These are phyloP conservation scores for Nephrotoma guestfalica DNA, from an alignment of 2,888 invertebrate species.

Conservation along the genomic window DNA sequence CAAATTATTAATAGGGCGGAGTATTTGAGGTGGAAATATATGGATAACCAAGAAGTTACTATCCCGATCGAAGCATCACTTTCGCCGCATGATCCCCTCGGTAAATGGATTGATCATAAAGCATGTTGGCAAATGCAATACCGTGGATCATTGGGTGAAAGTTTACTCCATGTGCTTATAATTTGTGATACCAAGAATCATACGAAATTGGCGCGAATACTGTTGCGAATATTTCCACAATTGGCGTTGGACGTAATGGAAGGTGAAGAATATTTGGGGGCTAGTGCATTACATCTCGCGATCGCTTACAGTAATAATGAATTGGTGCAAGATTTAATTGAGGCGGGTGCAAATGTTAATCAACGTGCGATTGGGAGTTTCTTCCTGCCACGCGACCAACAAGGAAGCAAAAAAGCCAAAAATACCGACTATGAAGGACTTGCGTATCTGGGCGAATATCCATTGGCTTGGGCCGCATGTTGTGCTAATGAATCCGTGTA, in stretches of 20 bases:
- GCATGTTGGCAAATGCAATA: slow-evolving; percentile 98
- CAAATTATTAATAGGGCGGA: slow-evolving; percentile 76
- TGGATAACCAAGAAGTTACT: slow-evolving; percentile 70
- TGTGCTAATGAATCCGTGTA: slow-evolving; percentile 95
- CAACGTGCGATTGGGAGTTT: slow-evolving; percentile 93
- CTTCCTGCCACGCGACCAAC: slow-evolving; percentile 91
- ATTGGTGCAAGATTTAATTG: slow-evolving; percentile 81
- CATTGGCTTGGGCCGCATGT: slow-evolving; percentile 94
- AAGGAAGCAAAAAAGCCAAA: slow-evolving; percentile 57
- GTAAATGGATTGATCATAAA: slow-evolving; percentile 79
- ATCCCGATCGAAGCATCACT: slow-evolving; percentile 76
- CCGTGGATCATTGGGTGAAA: slow-evolving; percentile 89
- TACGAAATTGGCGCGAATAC: slow-evolving; percentile 60
- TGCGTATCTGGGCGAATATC: slow-evolving; percentile 95
- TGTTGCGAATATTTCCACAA: slow-evolving; percentile 83
- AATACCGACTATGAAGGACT: slow-evolving; percentile 91
- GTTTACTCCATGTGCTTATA: slow-evolving; percentile 83
- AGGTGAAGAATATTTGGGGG: slow-evolving; percentile 93
- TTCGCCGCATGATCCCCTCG: slow-evolving; percentile 72
- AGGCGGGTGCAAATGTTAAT: slow-evolving; percentile 81
- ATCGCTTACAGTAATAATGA: slow-evolving; percentile 96
- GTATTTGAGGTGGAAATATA: slow-evolving; percentile 79
- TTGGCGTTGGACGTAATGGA: slow-evolving; percentile 88
- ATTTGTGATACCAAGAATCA: slow-evolving; percentile 80
- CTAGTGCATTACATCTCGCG: slow-evolving; percentile 87